Evolutionary conservation across 2,113 vertebrate species (phyloP).

Genomic region (Callaeas wilsoni): DNA sequence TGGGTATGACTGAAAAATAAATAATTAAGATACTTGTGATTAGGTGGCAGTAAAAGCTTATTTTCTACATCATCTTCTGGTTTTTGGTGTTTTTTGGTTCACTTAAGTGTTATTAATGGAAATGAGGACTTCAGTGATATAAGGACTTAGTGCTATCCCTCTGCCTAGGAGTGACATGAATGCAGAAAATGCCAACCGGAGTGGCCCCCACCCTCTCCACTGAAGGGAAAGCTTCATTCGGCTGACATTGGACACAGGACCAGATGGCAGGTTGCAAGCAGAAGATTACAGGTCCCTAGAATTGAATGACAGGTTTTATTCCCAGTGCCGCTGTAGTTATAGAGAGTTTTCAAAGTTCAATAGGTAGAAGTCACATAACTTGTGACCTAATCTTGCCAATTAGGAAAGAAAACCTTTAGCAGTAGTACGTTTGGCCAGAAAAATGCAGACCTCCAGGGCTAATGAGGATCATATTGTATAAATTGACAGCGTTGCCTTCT

Average conservation of each 20-base stretch:
- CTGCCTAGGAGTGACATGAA: not conserved
- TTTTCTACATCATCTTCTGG: not conserved
- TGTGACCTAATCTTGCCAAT: constrained; percentile 31
- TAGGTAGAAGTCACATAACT: constrained; percentile 6
- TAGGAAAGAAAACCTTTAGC: constrained; percentile 24
- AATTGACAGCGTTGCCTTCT: not conserved
- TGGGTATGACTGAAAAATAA: not conserved
- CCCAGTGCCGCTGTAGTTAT: not conserved
- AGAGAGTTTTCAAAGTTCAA: constrained; percentile 5
- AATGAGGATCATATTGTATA: constrained; percentile 21
- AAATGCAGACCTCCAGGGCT: constrained; percentile 1
- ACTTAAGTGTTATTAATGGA: not conserved
- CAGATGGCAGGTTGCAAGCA: not conserved
- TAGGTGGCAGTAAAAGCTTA: not conserved
- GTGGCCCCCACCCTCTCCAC: not conserved
- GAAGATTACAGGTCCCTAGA: not conserved
- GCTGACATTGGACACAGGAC: not conserved
- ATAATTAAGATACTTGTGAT: not conserved
- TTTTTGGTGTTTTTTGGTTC: not conserved
- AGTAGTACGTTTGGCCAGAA: not conserved
- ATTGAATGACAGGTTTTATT: constrained; percentile 14
- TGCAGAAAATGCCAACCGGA: not conserved
- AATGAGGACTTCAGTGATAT: accelerated
- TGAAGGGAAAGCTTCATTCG: accelerated
- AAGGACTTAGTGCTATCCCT: not conserved